Base-by-base conservation (phyloP, 1,140 invertebrate species). In the Dreissena polymorpha region DNA sequence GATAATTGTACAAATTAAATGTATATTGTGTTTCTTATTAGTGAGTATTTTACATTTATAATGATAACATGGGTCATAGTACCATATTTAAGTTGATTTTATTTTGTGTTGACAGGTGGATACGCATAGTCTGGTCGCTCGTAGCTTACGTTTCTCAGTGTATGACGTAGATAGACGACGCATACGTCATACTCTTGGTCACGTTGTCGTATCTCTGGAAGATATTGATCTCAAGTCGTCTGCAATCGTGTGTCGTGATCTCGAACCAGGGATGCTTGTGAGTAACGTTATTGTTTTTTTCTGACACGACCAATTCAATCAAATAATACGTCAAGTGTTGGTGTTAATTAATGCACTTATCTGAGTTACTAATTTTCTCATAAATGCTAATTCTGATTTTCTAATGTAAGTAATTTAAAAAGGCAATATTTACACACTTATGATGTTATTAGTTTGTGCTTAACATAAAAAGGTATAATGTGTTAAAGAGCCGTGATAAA, bases 101-200 rank as follows among this genome's bases (percentile, higher is more conserved):
- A 23, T 53, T 6, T 21, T 53, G 80, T 29, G 60, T 72, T 79
- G 63, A 1, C 75, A 92, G 90, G 86, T 91, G 13, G 27, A 85
- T 23, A 3, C 78, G 39, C 18, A n/a, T 25, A 63, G 23, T 10
- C 60, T 63, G 3, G 10, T 63, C 23, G 60, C 60, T 63, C 68
- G 88, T 16, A 88, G 86, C 8, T 69, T 92, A 23, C 84, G 90
- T 10, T 89, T 93, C 68, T 91, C 91, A 25, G 91, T 93, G 7
- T 93, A 93, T 86, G 92, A 92, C 76, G 89, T 93, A 1, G 92
- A 93, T 85, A 91, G 88, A 83, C 79, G 89, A 21, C 85, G 89
- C 39, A 86, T 93, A 39, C 89, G 92, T 29, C 92, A 93, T 71
- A 91, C 88, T n/a, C 83, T 92, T 16, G 92, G 92, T 78, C 92